Conservation (phyloP, 2,797 vertebrate species). For the Chromis chromis region DNA sequence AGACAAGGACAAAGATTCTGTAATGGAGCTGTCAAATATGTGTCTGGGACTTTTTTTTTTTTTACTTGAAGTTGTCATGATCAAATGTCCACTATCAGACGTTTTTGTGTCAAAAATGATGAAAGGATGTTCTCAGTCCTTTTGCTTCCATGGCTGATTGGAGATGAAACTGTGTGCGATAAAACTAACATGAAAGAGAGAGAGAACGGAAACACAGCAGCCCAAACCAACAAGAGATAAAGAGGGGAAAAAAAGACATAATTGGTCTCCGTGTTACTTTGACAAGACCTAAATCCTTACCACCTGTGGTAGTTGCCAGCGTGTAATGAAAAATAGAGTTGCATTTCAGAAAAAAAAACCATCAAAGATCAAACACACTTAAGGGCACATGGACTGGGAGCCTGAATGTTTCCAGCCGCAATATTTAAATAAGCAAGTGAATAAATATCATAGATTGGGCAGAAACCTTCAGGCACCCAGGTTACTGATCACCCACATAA, state of each 20-base stretch:
- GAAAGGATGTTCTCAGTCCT: constrained; percentile 21
- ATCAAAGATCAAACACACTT: constrained; percentile 60
- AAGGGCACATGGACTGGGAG: constrained; percentile 16
- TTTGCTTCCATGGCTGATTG: constrained; percentile 78
- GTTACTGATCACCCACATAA: constrained; percentile 44
- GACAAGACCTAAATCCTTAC: constrained; percentile 86
- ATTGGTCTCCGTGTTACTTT: constrained; percentile 58
- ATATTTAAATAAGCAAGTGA: constrained; percentile 29
- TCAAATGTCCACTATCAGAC: not conserved
- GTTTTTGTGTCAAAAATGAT: not conserved
- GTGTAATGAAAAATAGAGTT: constrained; percentile 87
- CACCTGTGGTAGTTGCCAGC: constrained; percentile 88
- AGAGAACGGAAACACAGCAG: constrained; percentile 56
- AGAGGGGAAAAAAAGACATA: constrained; percentile 27
- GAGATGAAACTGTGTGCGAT: constrained; percentile 55
- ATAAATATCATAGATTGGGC: constrained; percentile 20
- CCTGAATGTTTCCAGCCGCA: constrained; percentile 39
- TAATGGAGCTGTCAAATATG: not conserved
- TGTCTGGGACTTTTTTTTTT: not conserved
- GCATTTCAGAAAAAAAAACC: constrained; percentile 78
- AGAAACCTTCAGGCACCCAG: constrained; percentile 51
- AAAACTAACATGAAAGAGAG: constrained; percentile 40
- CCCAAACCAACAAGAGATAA: constrained; percentile 60
- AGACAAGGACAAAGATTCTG: constrained; percentile 45
- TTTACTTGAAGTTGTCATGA: not conserved